These are phyloP conservation scores for Pandemis heparana DNA, from an alignment of 2,888 invertebrate genomes.

Conservation along the genomic window DNA sequence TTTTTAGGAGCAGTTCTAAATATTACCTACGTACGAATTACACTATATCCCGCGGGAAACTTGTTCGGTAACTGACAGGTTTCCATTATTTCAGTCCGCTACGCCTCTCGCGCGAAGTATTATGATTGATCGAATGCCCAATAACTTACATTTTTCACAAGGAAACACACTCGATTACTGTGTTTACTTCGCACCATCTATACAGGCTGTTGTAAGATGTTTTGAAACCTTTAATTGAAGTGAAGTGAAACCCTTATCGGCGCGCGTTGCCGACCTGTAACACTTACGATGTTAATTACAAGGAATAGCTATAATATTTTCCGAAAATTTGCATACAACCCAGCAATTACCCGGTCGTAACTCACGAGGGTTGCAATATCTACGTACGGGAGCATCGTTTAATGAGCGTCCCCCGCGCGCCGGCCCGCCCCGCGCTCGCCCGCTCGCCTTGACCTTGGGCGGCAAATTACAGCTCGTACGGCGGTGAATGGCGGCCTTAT, in stretches of 20 bases:
- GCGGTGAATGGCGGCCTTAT: constrained; percentile 26
- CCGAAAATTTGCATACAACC: constrained; percentile 30
- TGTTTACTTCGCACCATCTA: not conserved
- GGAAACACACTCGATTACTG: not conserved
- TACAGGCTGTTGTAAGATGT: not conserved
- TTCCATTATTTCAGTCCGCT: not conserved
- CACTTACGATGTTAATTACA: constrained; percentile 19
- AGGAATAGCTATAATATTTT: constrained; percentile 18
- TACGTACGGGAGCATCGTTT: constrained; percentile 21
- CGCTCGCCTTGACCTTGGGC: constrained; percentile 38
- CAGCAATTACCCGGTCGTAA: constrained; percentile 20
- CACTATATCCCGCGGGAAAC: constrained; percentile 1
- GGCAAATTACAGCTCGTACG: constrained; percentile 25
- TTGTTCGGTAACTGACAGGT: constrained; percentile 11
- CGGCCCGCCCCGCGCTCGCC: constrained; percentile 13
- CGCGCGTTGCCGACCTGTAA: not conserved
- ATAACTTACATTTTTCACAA: constrained; percentile 18
- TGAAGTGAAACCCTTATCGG: not conserved
- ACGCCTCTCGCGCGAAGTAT: constrained; percentile 3
- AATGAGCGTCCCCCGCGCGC: constrained; percentile 12
- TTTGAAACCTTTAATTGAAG: not conserved
- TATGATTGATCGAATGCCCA: constrained; percentile 25
- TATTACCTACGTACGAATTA: not conserved
- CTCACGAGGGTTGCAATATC: constrained; percentile 16
- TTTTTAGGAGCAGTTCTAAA: not conserved